A percentile compares a stretch with the other conserved stretches of the same genome.
These are phyloP conservation scores for Panopea generosa DNA, from an alignment of 2,888 invertebrate genomes.

Conservation along the genomic window DNA sequence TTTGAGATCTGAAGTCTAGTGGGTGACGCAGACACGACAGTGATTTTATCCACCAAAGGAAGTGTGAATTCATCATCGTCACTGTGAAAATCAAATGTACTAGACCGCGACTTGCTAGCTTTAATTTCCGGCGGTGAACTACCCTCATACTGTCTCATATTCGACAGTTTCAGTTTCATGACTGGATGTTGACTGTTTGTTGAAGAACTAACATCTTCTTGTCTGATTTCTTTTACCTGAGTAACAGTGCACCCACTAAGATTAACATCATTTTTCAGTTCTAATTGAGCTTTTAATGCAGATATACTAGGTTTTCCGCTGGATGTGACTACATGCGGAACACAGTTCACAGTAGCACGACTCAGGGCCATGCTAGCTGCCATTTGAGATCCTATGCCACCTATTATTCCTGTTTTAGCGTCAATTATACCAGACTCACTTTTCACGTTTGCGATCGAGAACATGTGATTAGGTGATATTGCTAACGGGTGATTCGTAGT, in stretches of 20 bases:
- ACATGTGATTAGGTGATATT: conserved; percentile 8
- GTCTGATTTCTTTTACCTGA: conserved; percentile 51
- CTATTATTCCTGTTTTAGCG: conserved; percentile 38
- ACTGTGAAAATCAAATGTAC: conserved; percentile 79
- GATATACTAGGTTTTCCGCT: conserved; percentile 60
- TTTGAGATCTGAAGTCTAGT: conserved; percentile 74
- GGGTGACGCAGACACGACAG: conserved; percentile 72
- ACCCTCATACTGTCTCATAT: conserved; percentile 61
- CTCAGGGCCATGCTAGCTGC: conserved; percentile 18
- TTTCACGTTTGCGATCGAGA: conserved; percentile 31
- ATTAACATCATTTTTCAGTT: conserved; percentile 55
- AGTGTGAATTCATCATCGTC: conserved; percentile 77
- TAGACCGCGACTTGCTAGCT: conserved; percentile 61
- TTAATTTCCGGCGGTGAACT: conserved; percentile 60
- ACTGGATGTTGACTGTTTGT: conserved; percentile 38
- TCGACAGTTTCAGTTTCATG: conserved; percentile 66
- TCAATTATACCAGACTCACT: conserved; percentile 31
- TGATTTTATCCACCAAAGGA: conserved; percentile 59
- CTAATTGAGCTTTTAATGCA: conserved; percentile 62
- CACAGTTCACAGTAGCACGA: conserved; percentile 17
- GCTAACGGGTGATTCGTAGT: conserved; percentile 26
- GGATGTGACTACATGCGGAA: conserved; percentile 31
- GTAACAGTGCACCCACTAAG: conserved; percentile 37
- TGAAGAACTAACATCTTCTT: conserved; percentile 34
- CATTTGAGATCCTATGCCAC: conserved; percentile 24